Evolutionary conservation across 2,888 invertebrate genomes (phyloP).

Genomic region (Stramonita haemastoma): DNA sequence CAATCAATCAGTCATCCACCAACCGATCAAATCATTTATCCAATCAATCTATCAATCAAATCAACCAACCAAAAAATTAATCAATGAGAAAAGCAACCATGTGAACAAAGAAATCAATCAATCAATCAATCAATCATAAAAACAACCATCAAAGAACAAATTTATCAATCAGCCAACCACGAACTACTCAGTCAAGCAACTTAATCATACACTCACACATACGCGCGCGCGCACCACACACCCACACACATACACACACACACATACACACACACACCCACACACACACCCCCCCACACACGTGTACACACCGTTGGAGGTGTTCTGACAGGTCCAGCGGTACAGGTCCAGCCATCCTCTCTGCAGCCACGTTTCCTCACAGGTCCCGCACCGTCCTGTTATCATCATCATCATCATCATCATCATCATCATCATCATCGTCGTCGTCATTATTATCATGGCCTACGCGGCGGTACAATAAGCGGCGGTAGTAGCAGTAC

Average conservation of each 20-base stretch:
- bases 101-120: no score
- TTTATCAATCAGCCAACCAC: no score
- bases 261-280: background rate
- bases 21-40: no score
- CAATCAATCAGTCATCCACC: no score
- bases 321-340: conserved; percentile 50
- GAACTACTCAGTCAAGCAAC: background rate
- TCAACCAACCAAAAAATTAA: no score
- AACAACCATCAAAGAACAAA: no score
- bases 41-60: no score
- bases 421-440: background rate
- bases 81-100: no score
- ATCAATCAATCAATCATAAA: no score
- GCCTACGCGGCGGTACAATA: no score
- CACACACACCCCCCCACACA: background rate
- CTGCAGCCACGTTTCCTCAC: conserved; percentile 52
- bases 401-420: background rate
- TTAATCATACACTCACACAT: background rate
- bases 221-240: background rate
- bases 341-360: conserved; percentile 50
- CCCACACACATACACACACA: background rate
- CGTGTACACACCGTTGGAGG: conserved; percentile 45
- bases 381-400: conserved; percentile 52
- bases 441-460: no score
- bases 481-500: no score